Evolutionary conservation across 2,797 vertebrate species (phyloP).

Genomic region (Anguilla obscura): DNA sequence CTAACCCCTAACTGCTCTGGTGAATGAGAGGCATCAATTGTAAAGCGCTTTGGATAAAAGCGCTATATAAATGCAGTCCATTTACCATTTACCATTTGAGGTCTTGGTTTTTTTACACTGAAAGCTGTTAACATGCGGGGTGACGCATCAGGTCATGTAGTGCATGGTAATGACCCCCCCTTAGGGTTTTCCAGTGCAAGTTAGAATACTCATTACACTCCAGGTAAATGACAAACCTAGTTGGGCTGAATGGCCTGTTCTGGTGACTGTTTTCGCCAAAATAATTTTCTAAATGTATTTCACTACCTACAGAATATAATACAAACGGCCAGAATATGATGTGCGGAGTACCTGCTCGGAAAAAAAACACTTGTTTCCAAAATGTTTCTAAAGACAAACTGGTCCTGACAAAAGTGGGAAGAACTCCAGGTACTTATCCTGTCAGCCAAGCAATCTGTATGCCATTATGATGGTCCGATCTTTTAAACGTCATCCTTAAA

Average conservation of each 20-base stretch:
- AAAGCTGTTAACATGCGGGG: background rate
- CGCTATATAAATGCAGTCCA: too few relatives aligned
- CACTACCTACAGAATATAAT: background rate
- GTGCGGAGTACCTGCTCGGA: background rate
- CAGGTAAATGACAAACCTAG: background rate
- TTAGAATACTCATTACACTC: background rate
- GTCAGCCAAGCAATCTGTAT: background rate
- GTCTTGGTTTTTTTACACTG: too few relatives aligned
- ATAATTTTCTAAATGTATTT: background rate
- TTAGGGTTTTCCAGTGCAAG: background rate
- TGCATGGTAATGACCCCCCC: background rate
- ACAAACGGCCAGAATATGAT: background rate
- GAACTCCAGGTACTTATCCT: background rate
- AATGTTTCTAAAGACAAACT: background rate
- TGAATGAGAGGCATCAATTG: too few relatives aligned
- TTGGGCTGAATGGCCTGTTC: background rate
- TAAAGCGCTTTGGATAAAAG: too few relatives aligned
- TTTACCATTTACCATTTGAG: too few relatives aligned
- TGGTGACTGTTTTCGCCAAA: background rate
- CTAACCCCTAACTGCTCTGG: too few relatives aligned
- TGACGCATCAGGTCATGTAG: background rate
- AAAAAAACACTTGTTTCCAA: background rate
- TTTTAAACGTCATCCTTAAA: background rate
- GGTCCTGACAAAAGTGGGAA: background rate
- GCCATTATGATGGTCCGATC: background rate